Evolutionary conservation across 2,888 invertebrate genomes (phyloP).

Genomic region (Mechanitis mazaeus): DNA sequence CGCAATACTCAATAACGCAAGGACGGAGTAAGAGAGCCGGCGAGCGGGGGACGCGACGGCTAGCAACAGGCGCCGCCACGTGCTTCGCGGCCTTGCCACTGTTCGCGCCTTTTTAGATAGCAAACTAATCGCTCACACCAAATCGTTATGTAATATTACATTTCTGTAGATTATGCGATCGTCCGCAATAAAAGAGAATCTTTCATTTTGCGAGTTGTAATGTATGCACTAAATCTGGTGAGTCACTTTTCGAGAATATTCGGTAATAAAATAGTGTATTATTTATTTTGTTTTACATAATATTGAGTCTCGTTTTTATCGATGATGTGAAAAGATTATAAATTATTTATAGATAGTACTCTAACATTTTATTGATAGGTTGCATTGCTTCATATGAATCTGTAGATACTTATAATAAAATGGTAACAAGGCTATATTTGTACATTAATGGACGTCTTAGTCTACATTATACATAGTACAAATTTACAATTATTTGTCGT

Average conservation of each 20-base stretch:
- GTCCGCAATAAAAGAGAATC: background rate
- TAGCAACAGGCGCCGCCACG: constrained; percentile 75
- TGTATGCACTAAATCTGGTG: background rate
- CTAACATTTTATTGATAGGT: no score
- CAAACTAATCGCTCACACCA: constrained; percentile 47
- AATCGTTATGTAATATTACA: constrained; percentile 29
- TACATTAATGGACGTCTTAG: no score
- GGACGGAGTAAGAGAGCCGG: constrained; percentile 12
- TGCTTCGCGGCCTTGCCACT: constrained; percentile 69
- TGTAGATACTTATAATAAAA: no score
- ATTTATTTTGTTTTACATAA: background rate
- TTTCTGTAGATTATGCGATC: constrained; percentile 2
- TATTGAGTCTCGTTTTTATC: background rate
- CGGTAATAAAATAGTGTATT: background rate
- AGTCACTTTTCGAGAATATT: background rate
- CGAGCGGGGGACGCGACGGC: constrained; percentile 38
- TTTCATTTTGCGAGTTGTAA: background rate
- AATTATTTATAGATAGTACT: no score
- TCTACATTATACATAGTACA: no score
- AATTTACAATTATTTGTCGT: no score
- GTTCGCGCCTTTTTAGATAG: constrained; percentile 69
- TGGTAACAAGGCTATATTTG: no score
- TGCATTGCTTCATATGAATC: no score
- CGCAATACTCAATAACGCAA: constrained; percentile 19
- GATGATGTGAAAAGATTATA: no score